Evolutionary conservation across 2,888 invertebrate species (phyloP).

Genomic region (Drosophila merina): DNA sequence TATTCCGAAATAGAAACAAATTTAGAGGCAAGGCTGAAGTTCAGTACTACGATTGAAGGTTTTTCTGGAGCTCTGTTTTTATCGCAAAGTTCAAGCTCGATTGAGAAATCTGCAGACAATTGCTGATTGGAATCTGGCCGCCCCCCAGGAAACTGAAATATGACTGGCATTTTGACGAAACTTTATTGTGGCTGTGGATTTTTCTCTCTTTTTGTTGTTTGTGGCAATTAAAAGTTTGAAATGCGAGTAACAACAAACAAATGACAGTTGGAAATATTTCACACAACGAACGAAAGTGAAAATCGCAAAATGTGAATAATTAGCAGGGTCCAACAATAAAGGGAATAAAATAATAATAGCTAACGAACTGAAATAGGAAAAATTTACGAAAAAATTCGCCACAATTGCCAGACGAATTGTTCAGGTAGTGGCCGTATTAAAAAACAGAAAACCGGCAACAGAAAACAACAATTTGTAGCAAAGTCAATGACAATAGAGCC

Average conservation of each 20-base stretch:
- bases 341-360: slow-evolving; percentile 61
- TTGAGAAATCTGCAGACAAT: slow-evolving; percentile 65
- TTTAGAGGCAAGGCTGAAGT: background rate
- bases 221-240: slow-evolving; percentile 74
- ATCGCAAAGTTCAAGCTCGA: slow-evolving; percentile 52
- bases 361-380: slow-evolving; percentile 75
- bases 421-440: slow-evolving; percentile 19
- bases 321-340: slow-evolving; percentile 58
- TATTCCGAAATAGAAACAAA: slow-evolving; percentile 3
- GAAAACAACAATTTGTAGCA: slow-evolving; percentile 53
- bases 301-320: slow-evolving; percentile 79
- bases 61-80: slow-evolving; percentile 25
- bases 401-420: slow-evolving; percentile 60
- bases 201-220: slow-evolving; percentile 31
- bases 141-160: slow-evolving; percentile 55
- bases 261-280: slow-evolving; percentile 68
- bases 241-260: slow-evolving; percentile 75
- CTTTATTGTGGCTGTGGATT: slow-evolving; percentile 66
- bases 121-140: slow-evolving; percentile 55
- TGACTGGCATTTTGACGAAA: slow-evolving; percentile 76
- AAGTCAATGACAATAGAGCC: slow-evolving; percentile 73
- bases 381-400: slow-evolving; percentile 69
- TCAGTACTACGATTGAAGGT: slow-evolving; percentile 26
- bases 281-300: slow-evolving; percentile 79
- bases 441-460: background rate